A percentile compares a stretch with the other conserved stretches of the same genome.
These are phyloP conservation scores for Ellobius talpinus DNA, from an alignment of 2,113 vertebrate species.

Conservation along the genomic window DNA sequence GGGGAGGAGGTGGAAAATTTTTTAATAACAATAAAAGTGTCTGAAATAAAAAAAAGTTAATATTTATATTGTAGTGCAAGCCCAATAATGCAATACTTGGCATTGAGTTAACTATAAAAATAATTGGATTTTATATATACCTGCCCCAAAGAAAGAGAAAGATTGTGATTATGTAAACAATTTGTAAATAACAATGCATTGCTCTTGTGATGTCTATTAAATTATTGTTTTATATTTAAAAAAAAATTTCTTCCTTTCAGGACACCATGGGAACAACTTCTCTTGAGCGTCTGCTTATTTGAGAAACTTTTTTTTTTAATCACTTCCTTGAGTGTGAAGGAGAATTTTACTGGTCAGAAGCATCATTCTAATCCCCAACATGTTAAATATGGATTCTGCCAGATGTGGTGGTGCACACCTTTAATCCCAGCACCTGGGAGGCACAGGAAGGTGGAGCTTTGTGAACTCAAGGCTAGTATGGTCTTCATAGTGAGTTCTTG, in stretches of 20 bases:
- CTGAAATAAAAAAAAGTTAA: no score
- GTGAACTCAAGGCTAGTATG: not conserved
- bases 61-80: constrained; percentile 57
- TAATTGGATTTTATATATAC: constrained; percentile 51
- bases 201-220: not conserved
- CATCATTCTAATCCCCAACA: not conserved
- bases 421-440: not conserved
- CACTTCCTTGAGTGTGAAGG: not conserved
- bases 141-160: constrained; percentile 46
- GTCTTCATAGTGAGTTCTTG: not conserved
- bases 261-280: not conserved
- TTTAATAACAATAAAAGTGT: no score
- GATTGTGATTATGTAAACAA: constrained; percentile 16
- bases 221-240: constrained; percentile 42
- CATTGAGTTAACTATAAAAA: constrained; percentile 50
- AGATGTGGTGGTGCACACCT: not conserved
- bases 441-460: not conserved
- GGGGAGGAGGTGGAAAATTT: no score
- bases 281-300: not conserved
- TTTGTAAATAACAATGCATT: constrained; percentile 1
- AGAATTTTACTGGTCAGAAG: not conserved
- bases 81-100: constrained; percentile 8
- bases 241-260: no score
- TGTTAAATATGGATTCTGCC: not conserved
- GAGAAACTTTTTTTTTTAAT: not conserved